phyloP scores from a whole-genome alignment of 2,888 invertebrate genomes.

The Bimastos eiseni region DNA sequence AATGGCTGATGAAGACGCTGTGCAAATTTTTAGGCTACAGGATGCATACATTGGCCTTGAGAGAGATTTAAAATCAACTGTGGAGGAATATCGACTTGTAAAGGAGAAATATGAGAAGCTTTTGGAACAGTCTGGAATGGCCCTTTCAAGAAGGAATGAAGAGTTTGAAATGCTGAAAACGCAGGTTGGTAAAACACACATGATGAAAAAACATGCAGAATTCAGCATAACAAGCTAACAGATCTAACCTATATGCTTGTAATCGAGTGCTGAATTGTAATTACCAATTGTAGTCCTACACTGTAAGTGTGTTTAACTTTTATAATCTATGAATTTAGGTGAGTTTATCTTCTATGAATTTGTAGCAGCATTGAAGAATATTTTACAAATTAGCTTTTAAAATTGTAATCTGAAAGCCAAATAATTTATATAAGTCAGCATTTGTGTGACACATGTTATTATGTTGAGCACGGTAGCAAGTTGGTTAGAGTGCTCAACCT shows the following conservation, averaged over 20 bases:
- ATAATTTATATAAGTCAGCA: neutral
- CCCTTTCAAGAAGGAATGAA: conserved; percentile 26
- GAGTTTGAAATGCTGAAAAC: conserved; percentile 33
- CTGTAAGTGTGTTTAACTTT: neutral
- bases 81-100: conserved; percentile 58
- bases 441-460: neutral
- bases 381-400: neutral
- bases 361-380: neutral
- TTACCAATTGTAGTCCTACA: neutral
- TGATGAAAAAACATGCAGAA: neutral
- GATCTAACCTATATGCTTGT: neutral
- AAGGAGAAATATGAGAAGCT: conserved; percentile 58
- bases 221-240: neutral
- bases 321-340: neutral
- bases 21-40: conserved; percentile 52
- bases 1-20: neutral
- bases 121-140: conserved; percentile 51
- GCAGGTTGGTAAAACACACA: no score
- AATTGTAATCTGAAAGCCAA: neutral
- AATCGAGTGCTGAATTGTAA: neutral
- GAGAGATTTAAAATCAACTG: conserved; percentile 55
- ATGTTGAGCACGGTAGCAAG: no score
- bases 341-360: neutral
- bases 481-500: no score
- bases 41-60: conserved; percentile 56